Percentiles rank a stretch among this genome's conserved stretches.
These are phyloP conservation scores for Nomada ferruginata DNA, from an alignment of 2,888 invertebrate species.

Conservation along the genomic window DNA sequence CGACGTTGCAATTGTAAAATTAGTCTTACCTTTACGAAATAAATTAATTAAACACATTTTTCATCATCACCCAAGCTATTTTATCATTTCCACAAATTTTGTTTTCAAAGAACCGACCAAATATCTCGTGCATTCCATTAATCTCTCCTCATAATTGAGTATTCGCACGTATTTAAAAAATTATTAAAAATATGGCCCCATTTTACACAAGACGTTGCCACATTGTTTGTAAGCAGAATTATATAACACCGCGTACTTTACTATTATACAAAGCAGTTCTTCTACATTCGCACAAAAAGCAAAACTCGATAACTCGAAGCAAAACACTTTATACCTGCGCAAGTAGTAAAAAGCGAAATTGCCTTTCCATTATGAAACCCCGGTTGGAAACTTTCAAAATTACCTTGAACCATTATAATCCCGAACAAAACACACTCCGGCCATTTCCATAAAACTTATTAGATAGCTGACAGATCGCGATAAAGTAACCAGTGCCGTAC, in stretches of 20 bases:
- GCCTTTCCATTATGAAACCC: background rate
- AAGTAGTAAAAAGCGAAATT: background rate
- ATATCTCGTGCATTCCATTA: no score
- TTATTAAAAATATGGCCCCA: background rate
- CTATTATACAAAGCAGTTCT: background rate
- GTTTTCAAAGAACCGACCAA: no score
- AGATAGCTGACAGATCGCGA: background rate
- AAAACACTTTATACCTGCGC: background rate
- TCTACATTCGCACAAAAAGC: constrained; percentile 4
- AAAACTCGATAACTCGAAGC: background rate
- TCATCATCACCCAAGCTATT: no score
- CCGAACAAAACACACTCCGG: no score
- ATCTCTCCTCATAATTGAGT: background rate
- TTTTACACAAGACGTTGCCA: background rate
- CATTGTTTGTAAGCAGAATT: background rate
- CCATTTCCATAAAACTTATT: background rate
- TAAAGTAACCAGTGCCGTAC: background rate
- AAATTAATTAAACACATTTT: no score
- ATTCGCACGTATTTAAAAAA: background rate
- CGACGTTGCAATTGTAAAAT: background rate
- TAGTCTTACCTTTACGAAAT: no score
- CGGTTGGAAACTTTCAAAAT: constrained; percentile 1
- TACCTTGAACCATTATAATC: background rate
- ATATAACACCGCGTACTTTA: background rate
- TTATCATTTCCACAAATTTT: no score